These are phyloP conservation scores for Athalia circularis DNA, from an alignment of 2,888 invertebrate genomes.

Conservation along the genomic window DNA sequence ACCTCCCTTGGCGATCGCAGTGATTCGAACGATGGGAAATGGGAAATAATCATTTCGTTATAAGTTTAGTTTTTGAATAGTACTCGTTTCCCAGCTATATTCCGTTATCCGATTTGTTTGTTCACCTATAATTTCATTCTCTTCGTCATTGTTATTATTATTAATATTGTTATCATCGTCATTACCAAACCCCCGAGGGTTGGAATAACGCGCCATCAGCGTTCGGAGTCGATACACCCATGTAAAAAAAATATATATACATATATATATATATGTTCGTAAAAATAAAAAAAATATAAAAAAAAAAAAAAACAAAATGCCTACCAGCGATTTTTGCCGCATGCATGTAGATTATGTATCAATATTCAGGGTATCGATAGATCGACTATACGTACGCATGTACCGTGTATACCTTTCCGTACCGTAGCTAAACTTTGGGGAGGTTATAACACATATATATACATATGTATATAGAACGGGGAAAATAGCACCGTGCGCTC, in stretches of 20 bases:
- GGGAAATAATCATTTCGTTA: too few relatives aligned
- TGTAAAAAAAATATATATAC: too few relatives aligned
- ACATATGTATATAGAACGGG: background rate
- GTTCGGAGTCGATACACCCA: background rate
- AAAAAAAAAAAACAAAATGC: background rate
- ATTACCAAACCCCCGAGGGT: background rate
- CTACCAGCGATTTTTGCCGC: slow-evolving; percentile 10
- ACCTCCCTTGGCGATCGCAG: too few relatives aligned
- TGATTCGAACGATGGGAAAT: too few relatives aligned
- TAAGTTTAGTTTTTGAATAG: too few relatives aligned
- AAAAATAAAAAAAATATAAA: background rate
- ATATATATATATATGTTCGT: background rate
- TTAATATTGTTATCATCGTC: background rate
- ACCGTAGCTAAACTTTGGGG: background rate
- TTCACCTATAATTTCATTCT: too few relatives aligned
- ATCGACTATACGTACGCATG: background rate
- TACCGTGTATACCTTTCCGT: background rate
- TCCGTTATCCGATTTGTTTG: too few relatives aligned
- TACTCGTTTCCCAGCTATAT: too few relatives aligned
- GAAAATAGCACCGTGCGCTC: slow-evolving; percentile 27
- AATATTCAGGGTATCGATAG: slow-evolving; percentile 31
- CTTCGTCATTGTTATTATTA: background rate
- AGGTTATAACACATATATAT: background rate
- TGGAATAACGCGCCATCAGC: slow-evolving; percentile 32
- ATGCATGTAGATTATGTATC: slow-evolving; percentile 44